Conservation (phyloP, 30 jellyfish, hydroid and myxozoan species). For the Aurelia coerulea region DNA sequence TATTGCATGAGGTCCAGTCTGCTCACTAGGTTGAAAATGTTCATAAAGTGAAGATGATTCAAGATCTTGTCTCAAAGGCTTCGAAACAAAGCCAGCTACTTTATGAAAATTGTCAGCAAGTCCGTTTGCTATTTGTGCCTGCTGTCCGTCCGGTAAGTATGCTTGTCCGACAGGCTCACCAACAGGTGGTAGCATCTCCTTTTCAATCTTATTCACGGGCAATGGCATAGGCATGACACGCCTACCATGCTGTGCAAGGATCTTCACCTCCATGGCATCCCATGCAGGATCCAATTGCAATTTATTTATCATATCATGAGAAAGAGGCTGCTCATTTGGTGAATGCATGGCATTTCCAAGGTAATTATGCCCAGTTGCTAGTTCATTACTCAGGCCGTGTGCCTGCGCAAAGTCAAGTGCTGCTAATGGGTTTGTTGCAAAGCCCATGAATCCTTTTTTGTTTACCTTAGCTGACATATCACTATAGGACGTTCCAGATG, state of each 20-base stretch:
- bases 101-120: constrained; percentile 21
- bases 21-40: constrained; percentile 34
- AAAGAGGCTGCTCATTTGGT: constrained; percentile 37
- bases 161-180: constrained; percentile 69
- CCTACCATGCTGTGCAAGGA: constrained; percentile 39
- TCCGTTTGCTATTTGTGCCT: background rate
- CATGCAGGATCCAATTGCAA: constrained; percentile 68
- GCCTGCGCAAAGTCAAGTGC: constrained; percentile 12
- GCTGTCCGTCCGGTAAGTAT: constrained; percentile 31
- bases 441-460: constrained; percentile 56
- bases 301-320: constrained; percentile 56
- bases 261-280: constrained; percentile 65
- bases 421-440: background rate
- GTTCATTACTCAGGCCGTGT: background rate
- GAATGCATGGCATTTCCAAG: constrained; percentile 6
- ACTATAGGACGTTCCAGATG: background rate
- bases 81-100: constrained; percentile 27
- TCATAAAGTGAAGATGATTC: constrained; percentile 13
- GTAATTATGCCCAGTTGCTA: background rate
- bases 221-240: constrained; percentile 36
- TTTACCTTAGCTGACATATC: background rate
- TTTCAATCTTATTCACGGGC: constrained; percentile 47
- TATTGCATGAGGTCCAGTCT: constrained; percentile 24
- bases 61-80: background rate
- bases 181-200: constrained; percentile 61